Percentiles rank a stretch among this genome's conserved stretches.
Conservation (phyloP, 2,888 invertebrate genomes). For the Ophonus ardosiacus region DNA sequence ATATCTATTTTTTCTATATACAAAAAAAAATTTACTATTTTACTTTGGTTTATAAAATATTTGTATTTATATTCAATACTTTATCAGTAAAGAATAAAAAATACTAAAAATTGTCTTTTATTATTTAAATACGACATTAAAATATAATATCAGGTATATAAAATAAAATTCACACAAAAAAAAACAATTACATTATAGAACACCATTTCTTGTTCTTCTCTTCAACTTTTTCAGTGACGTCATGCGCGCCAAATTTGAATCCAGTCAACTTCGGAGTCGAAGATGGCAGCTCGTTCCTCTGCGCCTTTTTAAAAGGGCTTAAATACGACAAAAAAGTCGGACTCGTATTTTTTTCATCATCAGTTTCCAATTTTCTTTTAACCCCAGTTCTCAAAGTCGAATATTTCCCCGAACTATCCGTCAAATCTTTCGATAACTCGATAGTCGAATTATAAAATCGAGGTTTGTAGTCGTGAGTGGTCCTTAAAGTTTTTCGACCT, state of each 20-base stretch:
- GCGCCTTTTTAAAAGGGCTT: constrained; percentile 71
- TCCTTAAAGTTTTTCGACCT: constrained; percentile 65
- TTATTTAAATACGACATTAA: too few relatives aligned
- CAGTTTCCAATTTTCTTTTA: constrained; percentile 70
- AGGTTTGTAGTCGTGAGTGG: constrained; percentile 67
- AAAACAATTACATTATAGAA: constrained; percentile 71
- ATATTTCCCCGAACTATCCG: constrained; percentile 10
- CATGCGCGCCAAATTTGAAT: constrained; percentile 69
- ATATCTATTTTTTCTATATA: background rate
- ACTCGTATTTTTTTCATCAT: constrained; percentile 62
- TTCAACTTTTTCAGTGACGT: constrained; percentile 57
- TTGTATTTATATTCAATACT: background rate
- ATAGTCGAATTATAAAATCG: constrained; percentile 67
- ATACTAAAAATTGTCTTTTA: background rate
- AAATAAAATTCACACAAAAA: background rate
- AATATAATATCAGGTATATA: background rate
- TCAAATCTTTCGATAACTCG: constrained; percentile 45
- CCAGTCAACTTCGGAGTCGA: constrained; percentile 72
- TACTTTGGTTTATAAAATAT: background rate
- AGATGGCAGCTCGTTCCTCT: constrained; percentile 67
- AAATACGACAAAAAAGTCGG: constrained; percentile 67
- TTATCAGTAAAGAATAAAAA: background rate
- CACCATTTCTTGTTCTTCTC: constrained; percentile 72
- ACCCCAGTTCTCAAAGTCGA: constrained; percentile 66
- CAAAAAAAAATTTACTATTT: background rate